Conservation (phyloP, 2,113 vertebrate species). For the Semicossyphus pulcher region DNA sequence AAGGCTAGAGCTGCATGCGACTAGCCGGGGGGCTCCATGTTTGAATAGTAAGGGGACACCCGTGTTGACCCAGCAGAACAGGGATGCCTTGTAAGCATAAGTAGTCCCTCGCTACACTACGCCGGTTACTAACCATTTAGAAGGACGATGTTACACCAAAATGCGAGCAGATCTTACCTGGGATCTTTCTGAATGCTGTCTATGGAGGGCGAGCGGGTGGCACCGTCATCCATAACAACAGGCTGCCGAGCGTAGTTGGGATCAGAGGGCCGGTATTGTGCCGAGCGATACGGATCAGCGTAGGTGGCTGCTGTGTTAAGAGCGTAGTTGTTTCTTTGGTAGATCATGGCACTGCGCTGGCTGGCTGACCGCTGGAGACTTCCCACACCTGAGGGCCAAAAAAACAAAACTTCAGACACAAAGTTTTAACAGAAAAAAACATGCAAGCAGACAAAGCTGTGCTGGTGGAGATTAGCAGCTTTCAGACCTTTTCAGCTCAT, state of each 20-base stretch:
- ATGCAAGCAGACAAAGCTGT: background rate
- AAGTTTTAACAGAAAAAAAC: conserved; percentile 18
- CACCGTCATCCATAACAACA: conserved; percentile 85
- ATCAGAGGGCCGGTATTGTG: conserved; percentile 89
- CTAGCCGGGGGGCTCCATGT: conserved; percentile 60
- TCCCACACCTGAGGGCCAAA: conserved; percentile 85
- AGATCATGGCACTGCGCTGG: conserved; percentile 93
- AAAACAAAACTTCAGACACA: background rate
- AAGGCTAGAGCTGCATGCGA: conserved; percentile 51
- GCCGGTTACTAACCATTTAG: background rate
- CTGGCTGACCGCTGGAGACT: conserved; percentile 94
- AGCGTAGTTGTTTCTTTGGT: conserved; percentile 94
- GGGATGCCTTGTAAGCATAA: conserved; percentile 63
- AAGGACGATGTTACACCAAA: background rate
- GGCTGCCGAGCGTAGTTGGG: conserved; percentile 83
- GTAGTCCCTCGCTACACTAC: conserved; percentile 14
- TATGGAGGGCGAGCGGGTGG: conserved; percentile 93
- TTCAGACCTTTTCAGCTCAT: conserved; percentile 44
- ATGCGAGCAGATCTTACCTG: conserved; percentile 80
- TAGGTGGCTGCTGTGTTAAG: conserved; percentile 89
- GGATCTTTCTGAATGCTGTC: conserved; percentile 99
- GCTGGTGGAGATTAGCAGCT: conserved; percentile 30
- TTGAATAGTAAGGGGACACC: conserved; percentile 73
- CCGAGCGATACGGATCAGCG: conserved; percentile 88
- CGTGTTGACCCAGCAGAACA: conserved; percentile 74